phyloP scores from a whole-genome alignment of 2,888 invertebrate species.

The Heliconius ethilla region DNA sequence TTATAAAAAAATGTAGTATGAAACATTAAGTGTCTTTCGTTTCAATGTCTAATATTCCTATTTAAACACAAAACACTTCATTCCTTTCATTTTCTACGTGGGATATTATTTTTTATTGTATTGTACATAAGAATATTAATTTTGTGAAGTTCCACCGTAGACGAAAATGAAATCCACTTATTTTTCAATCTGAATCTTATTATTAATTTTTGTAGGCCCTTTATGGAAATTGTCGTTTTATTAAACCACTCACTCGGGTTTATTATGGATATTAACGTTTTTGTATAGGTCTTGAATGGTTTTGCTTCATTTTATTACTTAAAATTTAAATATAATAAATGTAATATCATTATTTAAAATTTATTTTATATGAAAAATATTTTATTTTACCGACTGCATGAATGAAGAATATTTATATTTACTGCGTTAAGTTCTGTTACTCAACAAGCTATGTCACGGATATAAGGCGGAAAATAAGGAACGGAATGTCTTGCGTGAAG shows the following conservation, averaged over 20 bases:
- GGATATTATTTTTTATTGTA: conserved; percentile 19
- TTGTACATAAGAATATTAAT: conserved; percentile 34
- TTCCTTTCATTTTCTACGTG: not conserved
- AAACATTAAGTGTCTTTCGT: conserved; percentile 46
- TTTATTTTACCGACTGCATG: no score
- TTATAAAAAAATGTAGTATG: no score
- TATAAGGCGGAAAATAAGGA: no score
- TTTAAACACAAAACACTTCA: conserved; percentile 24
- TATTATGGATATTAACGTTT: conserved; percentile 15
- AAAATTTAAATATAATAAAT: no score
- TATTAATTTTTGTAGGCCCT: conserved; percentile 17
- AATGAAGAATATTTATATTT: no score
- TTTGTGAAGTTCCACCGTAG: conserved; percentile 14
- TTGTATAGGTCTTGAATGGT: not conserved
- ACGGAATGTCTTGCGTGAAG: no score
- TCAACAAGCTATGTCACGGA: no score
- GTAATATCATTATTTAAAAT: not conserved
- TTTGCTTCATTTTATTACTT: conserved; percentile 8
- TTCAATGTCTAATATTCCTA: conserved; percentile 31
- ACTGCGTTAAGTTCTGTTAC: no score
- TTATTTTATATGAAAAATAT: no score
- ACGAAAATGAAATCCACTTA: conserved; percentile 25
- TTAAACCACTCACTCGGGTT: conserved; percentile 13
- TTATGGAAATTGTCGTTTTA: conserved; percentile 25
- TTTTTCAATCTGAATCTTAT: conserved; percentile 22